phyloP scores from a whole-genome alignment of 2,797 vertebrate genomes.

The Lagorchestes hirsutus region DNA sequence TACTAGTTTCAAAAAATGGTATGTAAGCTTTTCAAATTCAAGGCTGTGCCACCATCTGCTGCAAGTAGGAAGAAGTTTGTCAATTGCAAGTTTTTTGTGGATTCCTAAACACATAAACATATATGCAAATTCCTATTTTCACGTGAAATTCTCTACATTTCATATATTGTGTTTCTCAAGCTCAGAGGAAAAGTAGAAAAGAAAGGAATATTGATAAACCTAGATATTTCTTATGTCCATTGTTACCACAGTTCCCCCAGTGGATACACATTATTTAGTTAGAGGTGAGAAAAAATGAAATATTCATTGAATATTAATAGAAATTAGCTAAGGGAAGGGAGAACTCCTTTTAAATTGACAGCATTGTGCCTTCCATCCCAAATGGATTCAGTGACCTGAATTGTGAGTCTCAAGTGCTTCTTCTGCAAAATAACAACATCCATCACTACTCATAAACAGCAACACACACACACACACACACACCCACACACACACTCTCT shows the following conservation, averaged over 20 bases:
- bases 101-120: not conserved
- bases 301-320: not conserved
- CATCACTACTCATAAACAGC: not conserved
- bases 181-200: not conserved
- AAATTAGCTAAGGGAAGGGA: not conserved
- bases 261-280: not conserved
- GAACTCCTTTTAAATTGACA: not conserved
- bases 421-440: not conserved
- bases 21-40: not conserved
- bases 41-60: not conserved
- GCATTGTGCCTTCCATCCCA: not conserved
- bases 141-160: not conserved
- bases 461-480: not conserved
- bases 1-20: not conserved
- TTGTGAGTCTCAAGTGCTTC: not conserved
- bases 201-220: not conserved
- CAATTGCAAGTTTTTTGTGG: not conserved
- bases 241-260: not conserved
- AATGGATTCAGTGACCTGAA: not conserved
- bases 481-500: too few relatives aligned
- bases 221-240: fast-evolving
- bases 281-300: not conserved
- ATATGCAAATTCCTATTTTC: not conserved
- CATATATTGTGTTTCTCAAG: not conserved
- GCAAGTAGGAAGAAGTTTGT: not conserved